Conservation (phyloP, 2,113 vertebrate species). For the Poeciliopsis retropinna region DNA sequence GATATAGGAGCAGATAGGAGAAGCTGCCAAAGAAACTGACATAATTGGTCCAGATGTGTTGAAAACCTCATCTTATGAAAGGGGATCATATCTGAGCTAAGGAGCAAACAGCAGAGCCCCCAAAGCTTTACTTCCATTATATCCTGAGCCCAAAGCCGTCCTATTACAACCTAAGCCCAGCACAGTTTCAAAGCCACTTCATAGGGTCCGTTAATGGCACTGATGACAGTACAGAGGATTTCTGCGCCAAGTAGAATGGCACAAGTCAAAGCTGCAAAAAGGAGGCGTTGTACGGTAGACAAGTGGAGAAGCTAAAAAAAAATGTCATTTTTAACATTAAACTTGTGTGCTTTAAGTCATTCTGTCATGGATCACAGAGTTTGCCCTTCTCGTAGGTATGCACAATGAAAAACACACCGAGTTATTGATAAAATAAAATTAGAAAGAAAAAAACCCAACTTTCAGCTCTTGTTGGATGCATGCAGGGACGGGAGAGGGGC, state of each 20-base stretch:
- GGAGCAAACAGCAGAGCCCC: slow-evolving; percentile 28
- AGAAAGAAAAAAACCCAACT: slow-evolving; percentile 19
- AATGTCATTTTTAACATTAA: slow-evolving; percentile 65
- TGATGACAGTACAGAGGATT: slow-evolving; percentile 53
- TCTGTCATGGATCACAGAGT: slow-evolving; percentile 44
- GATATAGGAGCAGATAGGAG: slow-evolving; percentile 14
- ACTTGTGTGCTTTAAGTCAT: slow-evolving; percentile 40
- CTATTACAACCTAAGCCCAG: slow-evolving; percentile 46
- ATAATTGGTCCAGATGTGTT: slow-evolving; percentile 51
- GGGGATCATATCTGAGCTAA: slow-evolving; percentile 51
- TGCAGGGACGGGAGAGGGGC: slow-evolving; percentile 16
- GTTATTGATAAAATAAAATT: slow-evolving; percentile 61
- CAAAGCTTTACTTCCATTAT: slow-evolving; percentile 41
- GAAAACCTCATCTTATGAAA: slow-evolving; percentile 52
- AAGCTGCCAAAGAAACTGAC: slow-evolving; percentile 19
- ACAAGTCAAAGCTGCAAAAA: slow-evolving; percentile 24
- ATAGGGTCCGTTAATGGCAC: slow-evolving; percentile 66
- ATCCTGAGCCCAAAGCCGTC: slow-evolving; percentile 30
- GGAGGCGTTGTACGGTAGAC: slow-evolving; percentile 21
- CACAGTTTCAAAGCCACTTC: slow-evolving; percentile 71
- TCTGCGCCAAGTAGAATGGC: slow-evolving; percentile 47
- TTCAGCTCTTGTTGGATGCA: slow-evolving; percentile 4
- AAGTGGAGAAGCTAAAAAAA: slow-evolving; percentile 38
- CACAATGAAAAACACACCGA: slow-evolving; percentile 61
- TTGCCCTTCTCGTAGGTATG: slow-evolving; percentile 15